These are phyloP conservation scores for Zaprionus gabonicus DNA, from an alignment of 1,140 invertebrate species.

Conservation along the genomic window DNA sequence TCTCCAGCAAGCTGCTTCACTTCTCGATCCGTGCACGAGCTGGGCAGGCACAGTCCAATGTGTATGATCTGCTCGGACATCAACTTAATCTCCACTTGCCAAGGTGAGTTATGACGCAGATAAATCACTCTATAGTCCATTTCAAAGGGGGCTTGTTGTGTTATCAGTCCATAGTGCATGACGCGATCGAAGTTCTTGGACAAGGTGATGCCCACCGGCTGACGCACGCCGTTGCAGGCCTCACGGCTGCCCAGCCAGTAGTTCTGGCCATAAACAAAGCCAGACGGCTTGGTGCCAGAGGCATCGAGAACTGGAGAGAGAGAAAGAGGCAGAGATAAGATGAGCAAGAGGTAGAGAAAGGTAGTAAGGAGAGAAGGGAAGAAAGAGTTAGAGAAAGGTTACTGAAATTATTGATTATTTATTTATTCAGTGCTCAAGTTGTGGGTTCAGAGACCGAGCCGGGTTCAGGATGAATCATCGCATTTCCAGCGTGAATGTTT, in stretches of 20 bases:
- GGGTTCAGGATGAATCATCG: neutral
- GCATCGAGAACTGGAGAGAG: slow-evolving; percentile 73
- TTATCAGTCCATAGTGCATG: slow-evolving; percentile 80
- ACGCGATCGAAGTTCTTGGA: slow-evolving; percentile 79
- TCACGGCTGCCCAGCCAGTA: slow-evolving; percentile 83
- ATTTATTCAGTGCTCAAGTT: neutral
- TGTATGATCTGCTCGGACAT: slow-evolving; percentile 83
- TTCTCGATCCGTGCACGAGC: slow-evolving; percentile 64
- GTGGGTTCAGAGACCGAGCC: neutral
- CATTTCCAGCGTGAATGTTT: neutral
- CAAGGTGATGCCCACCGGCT: slow-evolving; percentile 74
- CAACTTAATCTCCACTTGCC: slow-evolving; percentile 84
- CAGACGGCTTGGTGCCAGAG: slow-evolving; percentile 75
- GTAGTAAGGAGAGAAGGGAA: neutral
- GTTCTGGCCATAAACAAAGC: slow-evolving; percentile 83
- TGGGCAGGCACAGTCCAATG: slow-evolving; percentile 79
- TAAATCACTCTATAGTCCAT: slow-evolving; percentile 81
- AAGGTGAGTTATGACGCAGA: slow-evolving; percentile 77
- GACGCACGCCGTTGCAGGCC: slow-evolving; percentile 71
- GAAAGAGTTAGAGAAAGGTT: neutral
- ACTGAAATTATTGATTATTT: slow-evolving; percentile 12
- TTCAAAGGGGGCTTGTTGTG: slow-evolving; percentile 74
- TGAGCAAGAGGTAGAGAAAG: neutral
- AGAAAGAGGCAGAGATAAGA: neutral
- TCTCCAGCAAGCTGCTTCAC: slow-evolving; percentile 64